A percentile compares a stretch with the other conserved stretches of the same genome.
phyloP scores from a whole-genome alignment of 2,797 vertebrate genomes.

The Emydoidea blandingii region DNA sequence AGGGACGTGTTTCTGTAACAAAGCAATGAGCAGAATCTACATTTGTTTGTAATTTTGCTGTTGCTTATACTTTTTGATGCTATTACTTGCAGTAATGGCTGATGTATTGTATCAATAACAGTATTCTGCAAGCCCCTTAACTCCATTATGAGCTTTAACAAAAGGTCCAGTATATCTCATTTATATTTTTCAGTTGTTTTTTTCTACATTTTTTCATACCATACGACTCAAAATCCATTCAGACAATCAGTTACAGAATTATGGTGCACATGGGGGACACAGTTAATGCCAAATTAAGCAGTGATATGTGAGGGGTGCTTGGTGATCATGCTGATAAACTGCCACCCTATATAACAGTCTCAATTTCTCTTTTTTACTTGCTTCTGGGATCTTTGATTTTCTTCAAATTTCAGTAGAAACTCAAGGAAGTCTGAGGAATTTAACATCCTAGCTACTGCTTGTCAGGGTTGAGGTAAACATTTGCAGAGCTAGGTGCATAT shows the following conservation, averaged over 20 bases:
- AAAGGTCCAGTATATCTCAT: background rate
- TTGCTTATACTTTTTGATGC: background rate
- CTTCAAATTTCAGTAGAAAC: background rate
- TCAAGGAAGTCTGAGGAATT: background rate
- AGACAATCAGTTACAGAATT: background rate
- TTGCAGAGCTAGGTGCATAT: background rate
- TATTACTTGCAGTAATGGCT: background rate
- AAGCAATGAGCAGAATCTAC: background rate
- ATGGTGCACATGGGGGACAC: background rate
- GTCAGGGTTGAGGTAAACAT: background rate
- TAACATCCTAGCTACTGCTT: background rate
- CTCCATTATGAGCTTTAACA: background rate
- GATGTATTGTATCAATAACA: background rate
- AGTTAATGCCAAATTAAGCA: background rate
- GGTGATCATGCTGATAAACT: background rate
- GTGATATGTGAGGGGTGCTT: background rate
- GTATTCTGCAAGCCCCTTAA: background rate
- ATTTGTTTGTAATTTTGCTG: background rate
- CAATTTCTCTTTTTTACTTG: background rate
- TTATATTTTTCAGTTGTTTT: background rate
- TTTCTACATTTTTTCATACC: background rate
- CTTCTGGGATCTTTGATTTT: slow-evolving; percentile 7
- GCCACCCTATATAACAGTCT: background rate
- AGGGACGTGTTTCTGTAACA: background rate
- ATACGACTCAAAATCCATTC: background rate